Percentiles rank a stretch among this genome's conserved stretches.
These are phyloP conservation scores for Platalea minor DNA, from an alignment of 2,797 vertebrate genomes.

Conservation along the genomic window DNA sequence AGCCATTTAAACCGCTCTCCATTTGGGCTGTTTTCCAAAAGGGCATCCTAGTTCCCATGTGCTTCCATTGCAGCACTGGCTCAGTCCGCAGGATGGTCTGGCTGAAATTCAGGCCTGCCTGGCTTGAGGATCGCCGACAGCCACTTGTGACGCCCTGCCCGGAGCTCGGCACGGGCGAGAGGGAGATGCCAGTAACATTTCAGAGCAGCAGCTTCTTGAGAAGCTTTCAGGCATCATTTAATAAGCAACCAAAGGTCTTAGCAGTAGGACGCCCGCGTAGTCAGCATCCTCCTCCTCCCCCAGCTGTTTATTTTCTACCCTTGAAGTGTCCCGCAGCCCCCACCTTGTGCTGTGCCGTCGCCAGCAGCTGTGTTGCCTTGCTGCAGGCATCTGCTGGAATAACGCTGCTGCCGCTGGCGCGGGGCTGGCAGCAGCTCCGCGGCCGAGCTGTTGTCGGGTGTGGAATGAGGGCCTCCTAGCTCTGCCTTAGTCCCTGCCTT, in stretches of 20 bases:
- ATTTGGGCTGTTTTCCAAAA: not conserved
- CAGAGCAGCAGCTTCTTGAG: not conserved
- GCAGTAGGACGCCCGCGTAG: not conserved
- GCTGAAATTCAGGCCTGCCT: not conserved
- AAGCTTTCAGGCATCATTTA: constrained; percentile 37
- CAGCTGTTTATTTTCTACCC: constrained; percentile 52
- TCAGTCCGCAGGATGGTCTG: not conserved
- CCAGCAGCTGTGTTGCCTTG: constrained; percentile 14
- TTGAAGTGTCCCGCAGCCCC: constrained; percentile 47
- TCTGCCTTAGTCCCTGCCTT: not conserved
- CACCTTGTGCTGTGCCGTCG: not conserved
- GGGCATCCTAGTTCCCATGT: not conserved
- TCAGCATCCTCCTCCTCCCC: constrained; percentile 49
- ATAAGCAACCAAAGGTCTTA: constrained; percentile 36
- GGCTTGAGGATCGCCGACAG: accelerated
- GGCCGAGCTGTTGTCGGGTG: not conserved
- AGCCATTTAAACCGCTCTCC: not conserved
- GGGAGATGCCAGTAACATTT: not conserved
- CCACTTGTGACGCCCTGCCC: not conserved
- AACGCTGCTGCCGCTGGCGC: not conserved
- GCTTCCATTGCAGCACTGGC: not conserved
- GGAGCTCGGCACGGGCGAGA: accelerated
- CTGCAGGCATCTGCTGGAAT: not conserved
- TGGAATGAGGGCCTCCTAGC: not conserved
- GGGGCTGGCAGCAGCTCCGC: not conserved